Conservation (phyloP, 2,113 vertebrate genomes). For the Pseudolaguvia tuberculata region DNA sequence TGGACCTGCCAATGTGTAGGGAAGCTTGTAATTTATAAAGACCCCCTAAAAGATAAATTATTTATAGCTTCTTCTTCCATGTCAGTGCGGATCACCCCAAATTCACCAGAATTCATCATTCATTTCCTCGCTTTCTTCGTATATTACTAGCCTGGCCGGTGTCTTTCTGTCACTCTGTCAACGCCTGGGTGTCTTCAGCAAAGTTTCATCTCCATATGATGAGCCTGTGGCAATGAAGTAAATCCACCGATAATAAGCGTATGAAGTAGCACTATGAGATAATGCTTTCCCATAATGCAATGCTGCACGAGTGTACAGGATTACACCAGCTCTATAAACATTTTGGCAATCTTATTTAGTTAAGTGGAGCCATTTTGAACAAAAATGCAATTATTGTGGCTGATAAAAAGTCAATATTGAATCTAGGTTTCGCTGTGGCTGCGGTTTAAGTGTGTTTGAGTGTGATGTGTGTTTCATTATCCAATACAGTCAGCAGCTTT, state of each 20-base stretch:
- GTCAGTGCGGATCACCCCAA: slow-evolving; percentile 68
- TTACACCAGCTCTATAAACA: slow-evolving; percentile 38
- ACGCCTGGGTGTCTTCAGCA: slow-evolving; percentile 46
- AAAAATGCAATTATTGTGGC: slow-evolving; percentile 41
- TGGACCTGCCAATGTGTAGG: slow-evolving; percentile 38
- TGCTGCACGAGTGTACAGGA: slow-evolving; percentile 14
- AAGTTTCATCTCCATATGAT: slow-evolving; percentile 47
- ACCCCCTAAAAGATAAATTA: slow-evolving; percentile 68
- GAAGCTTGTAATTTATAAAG: slow-evolving; percentile 55
- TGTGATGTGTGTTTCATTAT: not conserved
- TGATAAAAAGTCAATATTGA: slow-evolving; percentile 47
- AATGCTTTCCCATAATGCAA: slow-evolving; percentile 6
- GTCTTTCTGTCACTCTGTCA: slow-evolving; percentile 18
- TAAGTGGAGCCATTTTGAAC: slow-evolving; percentile 13
- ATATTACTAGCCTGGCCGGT: slow-evolving; percentile 52
- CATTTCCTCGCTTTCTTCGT: slow-evolving; percentile 54
- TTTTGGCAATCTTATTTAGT: slow-evolving; percentile 33
- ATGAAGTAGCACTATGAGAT: slow-evolving; percentile 36
- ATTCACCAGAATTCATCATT: slow-evolving; percentile 74
- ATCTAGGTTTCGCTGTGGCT: slow-evolving; percentile 17
- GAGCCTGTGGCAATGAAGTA: slow-evolving; percentile 66
- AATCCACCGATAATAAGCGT: slow-evolving; percentile 50
- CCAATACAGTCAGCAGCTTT: too few relatives aligned
- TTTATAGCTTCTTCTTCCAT: slow-evolving; percentile 66
- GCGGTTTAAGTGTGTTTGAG: slow-evolving; percentile 1